Evolutionary conservation across 2,113 vertebrate species (phyloP).

Genomic region (Prolemur simus): DNA sequence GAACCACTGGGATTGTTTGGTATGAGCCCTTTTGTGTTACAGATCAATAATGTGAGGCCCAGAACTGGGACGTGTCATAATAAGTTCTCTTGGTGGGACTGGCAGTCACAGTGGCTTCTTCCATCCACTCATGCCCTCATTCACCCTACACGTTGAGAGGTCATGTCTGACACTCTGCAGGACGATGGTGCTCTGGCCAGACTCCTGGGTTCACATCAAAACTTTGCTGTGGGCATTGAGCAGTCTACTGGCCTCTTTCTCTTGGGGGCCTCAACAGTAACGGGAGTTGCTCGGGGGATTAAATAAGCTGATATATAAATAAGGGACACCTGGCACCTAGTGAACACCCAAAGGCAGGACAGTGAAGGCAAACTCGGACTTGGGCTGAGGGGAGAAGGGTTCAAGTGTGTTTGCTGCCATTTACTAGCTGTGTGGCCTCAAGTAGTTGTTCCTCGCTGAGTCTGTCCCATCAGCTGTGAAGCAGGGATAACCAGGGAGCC

Average conservation of each 20-base stretch:
- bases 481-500: neutral
- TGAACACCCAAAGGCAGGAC: neutral
- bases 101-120: neutral
- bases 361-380: neutral
- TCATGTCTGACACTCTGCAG: rapidly evolving
- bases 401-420: too few relatives aligned
- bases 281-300: neutral
- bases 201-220: neutral
- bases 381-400: neutral
- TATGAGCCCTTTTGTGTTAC: neutral
- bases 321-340: too few relatives aligned
- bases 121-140: rapidly evolving
- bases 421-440: neutral
- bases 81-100: neutral
- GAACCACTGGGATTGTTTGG: neutral
- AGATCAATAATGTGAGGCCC: neutral
- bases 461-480: neutral
- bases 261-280: neutral
- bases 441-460: neutral
- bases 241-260: neutral
- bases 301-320: neutral
- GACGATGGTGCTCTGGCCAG: neutral
- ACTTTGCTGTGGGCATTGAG: neutral
- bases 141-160: too few relatives aligned
- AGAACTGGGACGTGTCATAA: rapidly evolving